These are phyloP conservation scores for Pogonomyrmex californicus DNA, from an alignment of 1,140 invertebrate species.

Conservation along the genomic window DNA sequence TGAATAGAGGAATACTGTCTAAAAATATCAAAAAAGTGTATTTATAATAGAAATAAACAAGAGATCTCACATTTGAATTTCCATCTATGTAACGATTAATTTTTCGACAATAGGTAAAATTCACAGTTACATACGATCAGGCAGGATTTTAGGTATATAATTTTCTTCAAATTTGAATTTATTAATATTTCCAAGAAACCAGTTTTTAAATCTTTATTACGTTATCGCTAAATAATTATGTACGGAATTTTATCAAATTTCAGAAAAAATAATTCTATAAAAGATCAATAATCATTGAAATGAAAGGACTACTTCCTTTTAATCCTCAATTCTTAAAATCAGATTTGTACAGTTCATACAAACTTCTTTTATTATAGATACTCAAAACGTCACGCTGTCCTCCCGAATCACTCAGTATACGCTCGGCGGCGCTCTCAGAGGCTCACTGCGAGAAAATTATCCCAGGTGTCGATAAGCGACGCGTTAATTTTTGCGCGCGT, in stretches of 20 bases:
- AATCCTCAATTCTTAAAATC: background rate
- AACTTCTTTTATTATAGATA: too few relatives aligned
- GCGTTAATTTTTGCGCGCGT: conserved; percentile 48
- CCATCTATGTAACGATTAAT: background rate
- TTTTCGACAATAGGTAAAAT: background rate
- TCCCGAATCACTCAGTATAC: conserved; percentile 9
- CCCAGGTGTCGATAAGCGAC: conserved; percentile 44
- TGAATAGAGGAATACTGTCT: background rate
- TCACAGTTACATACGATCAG: too few relatives aligned
- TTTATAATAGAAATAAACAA: background rate
- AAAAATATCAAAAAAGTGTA: background rate
- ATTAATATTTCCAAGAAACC: too few relatives aligned
- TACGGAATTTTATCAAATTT: background rate
- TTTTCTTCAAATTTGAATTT: too few relatives aligned
- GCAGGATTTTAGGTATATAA: too few relatives aligned
- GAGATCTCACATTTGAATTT: background rate
- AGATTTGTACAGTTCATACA: background rate
- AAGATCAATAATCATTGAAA: background rate
- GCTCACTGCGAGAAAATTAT: conserved; percentile 34
- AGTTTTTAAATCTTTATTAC: background rate
- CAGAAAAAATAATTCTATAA: background rate
- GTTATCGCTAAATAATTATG: background rate
- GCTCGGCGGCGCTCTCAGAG: conserved; percentile 12
- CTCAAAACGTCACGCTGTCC: background rate
- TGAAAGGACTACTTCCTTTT: background rate